Conservation (phyloP, 2,113 vertebrate species). For the Emydura subglobosa region DNA sequence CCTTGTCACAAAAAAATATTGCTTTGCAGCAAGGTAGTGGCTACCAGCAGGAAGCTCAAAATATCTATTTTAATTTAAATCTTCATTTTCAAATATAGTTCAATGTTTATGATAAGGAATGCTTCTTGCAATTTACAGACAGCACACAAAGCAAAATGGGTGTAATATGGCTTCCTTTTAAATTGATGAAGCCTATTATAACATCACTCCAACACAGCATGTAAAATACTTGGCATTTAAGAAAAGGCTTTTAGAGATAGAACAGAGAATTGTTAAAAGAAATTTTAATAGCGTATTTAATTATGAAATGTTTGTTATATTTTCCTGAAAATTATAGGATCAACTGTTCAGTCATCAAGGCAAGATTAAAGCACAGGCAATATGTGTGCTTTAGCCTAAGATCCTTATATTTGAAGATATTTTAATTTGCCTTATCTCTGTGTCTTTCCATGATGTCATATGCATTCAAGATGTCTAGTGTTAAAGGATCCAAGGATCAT, state of each 20-base stretch:
- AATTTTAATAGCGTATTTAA: not conserved
- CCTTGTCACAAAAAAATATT: not conserved
- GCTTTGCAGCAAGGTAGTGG: not conserved
- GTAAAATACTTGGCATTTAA: not conserved
- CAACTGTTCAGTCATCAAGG: not conserved
- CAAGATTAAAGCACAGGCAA: not conserved
- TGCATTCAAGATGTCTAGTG: rapidly evolving
- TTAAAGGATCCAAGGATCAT: no score
- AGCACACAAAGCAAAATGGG: not conserved
- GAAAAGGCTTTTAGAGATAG: not conserved
- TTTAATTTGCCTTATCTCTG: not conserved
- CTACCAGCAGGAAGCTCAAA: not conserved
- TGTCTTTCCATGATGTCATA: rapidly evolving
- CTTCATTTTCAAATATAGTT: not conserved
- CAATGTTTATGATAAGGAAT: not conserved
- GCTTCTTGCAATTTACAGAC: not conserved
- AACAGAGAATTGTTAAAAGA: not conserved
- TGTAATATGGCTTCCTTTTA: not conserved
- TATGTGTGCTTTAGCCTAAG: not conserved
- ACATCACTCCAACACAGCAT: not conserved
- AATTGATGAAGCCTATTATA: not conserved
- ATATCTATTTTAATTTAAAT: not conserved
- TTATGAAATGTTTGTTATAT: not conserved
- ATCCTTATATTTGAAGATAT: not conserved
- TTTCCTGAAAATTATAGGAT: not conserved